Evolutionary conservation across 1,140 invertebrate genomes (phyloP).

Genomic region (Lycorma delicatula): DNA sequence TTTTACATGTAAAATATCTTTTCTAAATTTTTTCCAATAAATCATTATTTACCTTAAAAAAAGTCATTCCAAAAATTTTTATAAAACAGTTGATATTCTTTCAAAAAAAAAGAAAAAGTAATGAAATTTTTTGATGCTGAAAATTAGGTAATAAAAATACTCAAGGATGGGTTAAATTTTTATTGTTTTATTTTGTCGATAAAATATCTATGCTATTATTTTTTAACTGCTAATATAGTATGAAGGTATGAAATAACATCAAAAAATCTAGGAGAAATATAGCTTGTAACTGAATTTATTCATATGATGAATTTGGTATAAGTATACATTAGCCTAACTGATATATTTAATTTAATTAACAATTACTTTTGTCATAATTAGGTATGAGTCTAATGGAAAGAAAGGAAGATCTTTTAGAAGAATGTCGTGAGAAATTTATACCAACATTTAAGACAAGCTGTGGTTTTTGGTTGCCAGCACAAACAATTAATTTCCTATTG

Average conservation of each 20-base stretch:
- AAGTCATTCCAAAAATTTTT: too few relatives aligned
- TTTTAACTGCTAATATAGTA: too few relatives aligned
- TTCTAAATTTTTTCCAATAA: too few relatives aligned
- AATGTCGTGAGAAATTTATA: conserved; percentile 28
- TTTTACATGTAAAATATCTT: too few relatives aligned
- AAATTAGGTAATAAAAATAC: too few relatives aligned
- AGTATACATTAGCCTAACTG: conserved; percentile 22
- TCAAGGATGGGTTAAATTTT: too few relatives aligned
- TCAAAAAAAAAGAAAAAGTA: too few relatives aligned
- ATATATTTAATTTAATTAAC: neutral
- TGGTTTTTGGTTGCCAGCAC: conserved; percentile 44
- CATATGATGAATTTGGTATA: conserved; percentile 11
- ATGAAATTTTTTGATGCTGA: too few relatives aligned
- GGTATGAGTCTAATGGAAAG: conserved; percentile 33
- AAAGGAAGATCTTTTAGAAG: conserved; percentile 28
- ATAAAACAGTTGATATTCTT: too few relatives aligned
- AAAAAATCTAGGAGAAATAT: conserved; percentile 15
- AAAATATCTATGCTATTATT: too few relatives aligned
- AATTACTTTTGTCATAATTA: conserved; percentile 8
- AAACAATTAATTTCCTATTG: conserved; percentile 42
- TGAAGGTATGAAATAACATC: neutral
- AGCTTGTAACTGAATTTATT: conserved; percentile 17
- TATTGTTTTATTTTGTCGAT: too few relatives aligned
- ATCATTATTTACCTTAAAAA: too few relatives aligned
- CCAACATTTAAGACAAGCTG: conserved; percentile 36